These are phyloP conservation scores for Dynastes tityus DNA, from an alignment of 2,888 invertebrate species.

Conservation along the genomic window DNA sequence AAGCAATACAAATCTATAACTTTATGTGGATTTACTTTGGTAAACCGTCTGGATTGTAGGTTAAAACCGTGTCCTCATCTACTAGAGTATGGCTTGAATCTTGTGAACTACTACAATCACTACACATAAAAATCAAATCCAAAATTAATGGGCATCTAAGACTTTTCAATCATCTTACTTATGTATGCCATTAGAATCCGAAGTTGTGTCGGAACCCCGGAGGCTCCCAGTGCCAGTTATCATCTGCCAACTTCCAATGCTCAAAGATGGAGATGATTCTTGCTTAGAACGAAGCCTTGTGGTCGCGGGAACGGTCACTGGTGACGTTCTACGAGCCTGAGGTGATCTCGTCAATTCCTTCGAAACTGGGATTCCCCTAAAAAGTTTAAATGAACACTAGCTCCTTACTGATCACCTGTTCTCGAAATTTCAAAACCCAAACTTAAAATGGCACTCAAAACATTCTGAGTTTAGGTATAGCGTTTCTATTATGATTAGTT, in stretches of 20 bases:
- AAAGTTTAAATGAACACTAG: not conserved
- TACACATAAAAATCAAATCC: constrained; percentile 54
- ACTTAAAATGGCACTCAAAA: too few species aligned
- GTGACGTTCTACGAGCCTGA: constrained; percentile 73
- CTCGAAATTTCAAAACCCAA: too few species aligned
- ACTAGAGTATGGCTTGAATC: constrained; percentile 70
- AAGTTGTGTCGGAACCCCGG: constrained; percentile 72
- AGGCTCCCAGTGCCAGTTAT: constrained; percentile 80
- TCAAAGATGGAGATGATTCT: constrained; percentile 74
- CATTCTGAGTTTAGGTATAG: too few species aligned
- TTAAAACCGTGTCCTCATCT: constrained; percentile 67
- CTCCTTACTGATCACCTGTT: too few species aligned
- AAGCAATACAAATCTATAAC: constrained; percentile 16
- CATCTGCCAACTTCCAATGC: constrained; percentile 80
- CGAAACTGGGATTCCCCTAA: constrained; percentile 44
- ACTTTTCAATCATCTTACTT: constrained; percentile 18
- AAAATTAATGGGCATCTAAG: too few species aligned
- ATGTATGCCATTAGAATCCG: constrained; percentile 60
- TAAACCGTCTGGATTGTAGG: constrained; percentile 58
- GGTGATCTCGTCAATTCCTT: constrained; percentile 63
- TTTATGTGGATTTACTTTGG: constrained; percentile 56
- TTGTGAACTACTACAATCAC: constrained; percentile 67
- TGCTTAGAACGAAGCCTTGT: constrained; percentile 72
- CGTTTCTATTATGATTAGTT: too few species aligned
- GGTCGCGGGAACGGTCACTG: constrained; percentile 77